A percentile compares a stretch with the other conserved stretches of the same genome.
phyloP scores from a whole-genome alignment of 2,797 vertebrate genomes.

The Bufotes viridis region DNA sequence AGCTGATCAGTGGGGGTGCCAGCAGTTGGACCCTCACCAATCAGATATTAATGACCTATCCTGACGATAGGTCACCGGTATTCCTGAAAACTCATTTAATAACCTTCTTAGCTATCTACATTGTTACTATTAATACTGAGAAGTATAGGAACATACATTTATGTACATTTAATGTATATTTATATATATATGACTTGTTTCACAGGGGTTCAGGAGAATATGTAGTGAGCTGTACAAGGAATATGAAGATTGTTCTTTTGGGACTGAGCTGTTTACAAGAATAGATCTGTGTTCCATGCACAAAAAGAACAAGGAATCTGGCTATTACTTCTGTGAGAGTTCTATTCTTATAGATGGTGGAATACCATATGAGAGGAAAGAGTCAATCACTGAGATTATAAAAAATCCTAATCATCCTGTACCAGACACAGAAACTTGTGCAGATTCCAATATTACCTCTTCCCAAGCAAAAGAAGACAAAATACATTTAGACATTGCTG shows the following conservation, averaged over 20 bases:
- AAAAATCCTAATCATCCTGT: background rate
- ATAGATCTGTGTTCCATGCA: conserved; percentile 70
- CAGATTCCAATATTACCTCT: conserved; percentile 34
- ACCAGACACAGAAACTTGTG: conserved; percentile 30
- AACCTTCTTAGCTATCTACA: no score
- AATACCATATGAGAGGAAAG: conserved; percentile 12
- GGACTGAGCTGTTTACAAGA: conserved; percentile 64
- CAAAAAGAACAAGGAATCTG: conserved; percentile 70
- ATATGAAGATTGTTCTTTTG: conserved; percentile 67
- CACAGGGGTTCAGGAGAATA: conserved; percentile 65
- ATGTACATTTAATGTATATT: background rate
- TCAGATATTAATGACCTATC: no score
- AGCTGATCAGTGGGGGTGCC: no score
- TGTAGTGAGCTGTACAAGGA: conserved; percentile 65
- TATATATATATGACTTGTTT: background rate
- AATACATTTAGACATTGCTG: conserved; percentile 61
- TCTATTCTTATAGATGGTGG: conserved; percentile 59
- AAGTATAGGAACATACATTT: background rate
- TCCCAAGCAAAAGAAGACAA: conserved; percentile 47
- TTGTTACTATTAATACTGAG: no score
- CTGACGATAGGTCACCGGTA: no score
- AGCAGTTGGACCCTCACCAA: no score
- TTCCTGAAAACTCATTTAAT: no score
- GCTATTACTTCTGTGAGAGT: conserved; percentile 66
- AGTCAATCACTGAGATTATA: background rate